Percentiles rank a stretch among this genome's conserved stretches.
phyloP scores from a whole-genome alignment of 1,140 invertebrate genomes.

The Cydia pomonella region DNA sequence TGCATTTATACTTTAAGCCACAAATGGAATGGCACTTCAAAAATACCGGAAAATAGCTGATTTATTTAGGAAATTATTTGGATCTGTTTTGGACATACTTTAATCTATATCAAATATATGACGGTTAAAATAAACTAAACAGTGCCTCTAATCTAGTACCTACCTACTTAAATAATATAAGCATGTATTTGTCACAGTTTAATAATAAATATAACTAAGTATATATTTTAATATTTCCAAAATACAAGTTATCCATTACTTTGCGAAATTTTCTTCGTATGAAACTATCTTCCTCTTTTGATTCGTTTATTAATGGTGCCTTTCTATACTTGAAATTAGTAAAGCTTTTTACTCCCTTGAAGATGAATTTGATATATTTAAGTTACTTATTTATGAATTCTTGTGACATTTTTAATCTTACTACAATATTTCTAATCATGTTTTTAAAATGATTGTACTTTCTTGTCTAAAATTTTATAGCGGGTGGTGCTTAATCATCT shows the following conservation, averaged over 20 bases:
- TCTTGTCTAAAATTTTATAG: constrained; percentile 56
- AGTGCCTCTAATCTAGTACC: constrained; percentile 21
- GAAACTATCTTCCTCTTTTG: not conserved
- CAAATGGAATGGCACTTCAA: not conserved
- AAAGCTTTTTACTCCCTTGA: not conserved
- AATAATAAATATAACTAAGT: constrained; percentile 11
- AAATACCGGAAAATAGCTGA: not conserved
- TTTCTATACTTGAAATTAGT: not conserved
- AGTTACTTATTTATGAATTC: not conserved
- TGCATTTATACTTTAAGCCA: constrained; percentile 29
- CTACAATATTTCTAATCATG: constrained; percentile 38
- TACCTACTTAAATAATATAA: constrained; percentile 31
- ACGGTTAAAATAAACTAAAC: not conserved
- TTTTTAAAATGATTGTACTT: constrained; percentile 42
- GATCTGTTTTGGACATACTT: not conserved
- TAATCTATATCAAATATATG: not conserved
- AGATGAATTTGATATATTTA: constrained; percentile 20
- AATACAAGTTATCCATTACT: not conserved
- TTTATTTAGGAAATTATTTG: not conserved
- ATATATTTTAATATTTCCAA: not conserved
- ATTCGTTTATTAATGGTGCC: not conserved
- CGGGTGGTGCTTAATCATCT: constrained; percentile 73
- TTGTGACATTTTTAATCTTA: constrained; percentile 51
- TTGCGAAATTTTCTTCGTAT: not conserved
- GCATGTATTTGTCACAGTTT: constrained; percentile 15